Evolutionary conservation across 2,113 vertebrate genomes (phyloP).

Genomic region (Synodontis membranacea): DNA sequence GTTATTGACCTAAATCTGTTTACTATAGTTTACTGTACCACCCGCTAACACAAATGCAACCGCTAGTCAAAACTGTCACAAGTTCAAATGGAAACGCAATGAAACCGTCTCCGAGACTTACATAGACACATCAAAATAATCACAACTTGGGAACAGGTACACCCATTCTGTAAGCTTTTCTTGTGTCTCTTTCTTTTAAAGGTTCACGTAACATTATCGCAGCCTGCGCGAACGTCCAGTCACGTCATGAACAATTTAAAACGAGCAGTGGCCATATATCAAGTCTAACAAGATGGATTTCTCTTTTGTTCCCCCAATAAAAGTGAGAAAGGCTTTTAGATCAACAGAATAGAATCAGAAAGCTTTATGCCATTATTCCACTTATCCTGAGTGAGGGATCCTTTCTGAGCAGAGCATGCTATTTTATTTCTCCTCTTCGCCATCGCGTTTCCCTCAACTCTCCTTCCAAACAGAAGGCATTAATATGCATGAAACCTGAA

Average conservation of each 20-base stretch:
- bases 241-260: neutral
- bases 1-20: neutral
- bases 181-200: neutral
- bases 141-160: neutral
- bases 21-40: neutral
- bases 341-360: constrained; percentile 22
- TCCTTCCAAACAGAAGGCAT: constrained; percentile 60
- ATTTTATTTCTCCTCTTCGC: constrained; percentile 61
- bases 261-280: neutral
- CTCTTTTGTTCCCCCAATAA: neutral
- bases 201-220: neutral
- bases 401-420: constrained; percentile 55
- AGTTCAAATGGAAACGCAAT: no score
- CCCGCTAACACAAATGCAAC: neutral
- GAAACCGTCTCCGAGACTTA: neutral
- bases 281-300: neutral
- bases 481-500: constrained; percentile 64
- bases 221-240: neutral
- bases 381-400: constrained; percentile 43
- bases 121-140: neutral
- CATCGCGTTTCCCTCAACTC: constrained; percentile 40
- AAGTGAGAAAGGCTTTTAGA: neutral
- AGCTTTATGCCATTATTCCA: constrained; percentile 8
- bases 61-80: no score
- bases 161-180: neutral